Evolutionary conservation across 2,797 vertebrate species (phyloP).

Genomic region (Danio aesculapii): DNA sequence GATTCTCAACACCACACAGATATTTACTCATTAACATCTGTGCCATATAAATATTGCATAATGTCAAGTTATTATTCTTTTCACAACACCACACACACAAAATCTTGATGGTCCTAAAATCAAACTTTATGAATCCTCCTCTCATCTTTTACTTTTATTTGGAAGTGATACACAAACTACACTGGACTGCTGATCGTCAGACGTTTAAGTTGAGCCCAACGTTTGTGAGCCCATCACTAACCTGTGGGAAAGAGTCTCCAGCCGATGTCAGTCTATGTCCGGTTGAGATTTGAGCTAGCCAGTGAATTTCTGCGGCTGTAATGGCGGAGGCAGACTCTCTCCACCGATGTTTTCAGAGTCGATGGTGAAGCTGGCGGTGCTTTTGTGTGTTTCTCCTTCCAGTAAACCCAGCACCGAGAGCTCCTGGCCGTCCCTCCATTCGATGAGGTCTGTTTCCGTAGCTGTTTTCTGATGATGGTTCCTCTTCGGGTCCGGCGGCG

Average conservation of each 20-base stretch:
- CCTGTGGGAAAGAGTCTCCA: neutral
- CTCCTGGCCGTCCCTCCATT: constrained; percentile 92
- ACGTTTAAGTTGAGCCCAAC: too few species aligned
- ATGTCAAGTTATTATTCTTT: neutral
- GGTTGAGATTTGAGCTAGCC: constrained; percentile 74
- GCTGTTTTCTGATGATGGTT: constrained; percentile 76
- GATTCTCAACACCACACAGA: neutral
- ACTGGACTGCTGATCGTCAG: neutral
- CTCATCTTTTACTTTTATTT: neutral
- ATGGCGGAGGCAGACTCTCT: constrained; percentile 91
- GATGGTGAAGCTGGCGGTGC: constrained; percentile 51
- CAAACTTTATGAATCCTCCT: neutral
- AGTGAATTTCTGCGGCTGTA: constrained; percentile 93
- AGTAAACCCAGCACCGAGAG: constrained; percentile 89
- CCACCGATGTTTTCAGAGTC: constrained; percentile 81
- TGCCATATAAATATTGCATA: neutral
- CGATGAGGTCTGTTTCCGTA: constrained; percentile 93
- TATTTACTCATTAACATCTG: neutral
- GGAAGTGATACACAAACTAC: constrained; percentile 3
- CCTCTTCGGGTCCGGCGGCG: constrained; percentile 85
- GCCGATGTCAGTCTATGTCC: neutral
- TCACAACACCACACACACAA: neutral
- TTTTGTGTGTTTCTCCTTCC: constrained; percentile 85
- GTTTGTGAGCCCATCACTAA: neutral
- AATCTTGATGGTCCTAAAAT: neutral